Evolutionary conservation across 2,113 vertebrate genomes (phyloP), one percentile per base, ranked within the genome.

Genomic region (Rhinichthys klamathensis): DNA sequence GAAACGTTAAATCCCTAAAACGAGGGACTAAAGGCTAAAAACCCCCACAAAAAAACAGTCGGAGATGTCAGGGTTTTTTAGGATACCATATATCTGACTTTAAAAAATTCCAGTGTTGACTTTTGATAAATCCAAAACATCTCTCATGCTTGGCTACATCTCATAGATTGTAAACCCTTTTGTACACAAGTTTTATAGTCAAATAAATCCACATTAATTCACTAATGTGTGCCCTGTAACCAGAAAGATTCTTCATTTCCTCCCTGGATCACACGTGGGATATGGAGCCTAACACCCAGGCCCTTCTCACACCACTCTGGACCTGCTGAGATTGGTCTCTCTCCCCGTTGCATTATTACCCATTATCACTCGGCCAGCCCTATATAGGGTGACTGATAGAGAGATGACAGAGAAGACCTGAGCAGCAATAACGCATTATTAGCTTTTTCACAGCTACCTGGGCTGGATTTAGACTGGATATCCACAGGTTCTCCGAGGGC

Each of bases 401-500:
- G 93, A 91, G 91, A 92, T 93, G 89, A 93, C 92, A 92, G 92
- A 92, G 89, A 84, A 91, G 91, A 94, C 92, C 92, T 75, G 83
- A 87, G 91, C 91, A 92, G 93, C 94, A 94, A 95, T 95, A 95
- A 95, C 91, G 93, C 93, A 94, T 95, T 95, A 95, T 95, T 95
- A 95, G 94, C 93, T 95, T 94, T 94, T 78, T 92, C 92, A 91
- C 92, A 90, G 91, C 91, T 93, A 91, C 91, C 91, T 87, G 92
- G 92, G 94, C 89, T 92, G 94, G 95, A 94, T 94, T 94, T 94
- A 94, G 91, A 92, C 93, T 93, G 93, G 94, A 94, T 94, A 94
- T 95, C 92, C 93, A 91, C 90, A 93, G 92, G 93, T 93, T 74
- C 94, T 95, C 88, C 11, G 88, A 92, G 94, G 92, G 91, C 93